These are phyloP conservation scores for Vultur gryphus DNA, from an alignment of 2,797 vertebrate genomes.

Conservation along the genomic window DNA sequence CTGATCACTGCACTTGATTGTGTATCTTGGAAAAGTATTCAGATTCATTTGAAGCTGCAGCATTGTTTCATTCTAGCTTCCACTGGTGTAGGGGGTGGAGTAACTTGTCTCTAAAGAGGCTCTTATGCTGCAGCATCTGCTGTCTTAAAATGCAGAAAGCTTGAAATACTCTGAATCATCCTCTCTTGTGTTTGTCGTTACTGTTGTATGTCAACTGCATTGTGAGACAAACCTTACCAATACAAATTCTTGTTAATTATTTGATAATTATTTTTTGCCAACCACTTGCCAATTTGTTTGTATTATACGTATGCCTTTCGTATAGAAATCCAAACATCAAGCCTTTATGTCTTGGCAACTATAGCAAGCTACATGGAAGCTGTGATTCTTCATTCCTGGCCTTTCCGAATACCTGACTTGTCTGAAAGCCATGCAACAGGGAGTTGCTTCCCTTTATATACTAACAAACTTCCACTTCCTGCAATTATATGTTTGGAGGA, in stretches of 20 bases:
- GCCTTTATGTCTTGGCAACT: neutral
- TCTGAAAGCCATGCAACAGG: neutral
- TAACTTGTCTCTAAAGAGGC: neutral
- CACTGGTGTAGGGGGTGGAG: neutral
- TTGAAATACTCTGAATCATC: neutral
- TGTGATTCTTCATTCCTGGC: neutral
- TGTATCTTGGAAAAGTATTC: neutral
- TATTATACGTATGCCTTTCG: fast-evolving
- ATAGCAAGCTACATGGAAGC: neutral
- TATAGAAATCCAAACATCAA: neutral
- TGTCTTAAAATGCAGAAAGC: neutral
- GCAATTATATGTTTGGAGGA: neutral
- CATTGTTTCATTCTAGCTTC: neutral
- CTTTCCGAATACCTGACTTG: neutral
- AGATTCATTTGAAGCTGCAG: neutral
- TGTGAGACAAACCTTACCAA: neutral
- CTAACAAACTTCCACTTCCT: neutral
- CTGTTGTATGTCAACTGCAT: neutral
- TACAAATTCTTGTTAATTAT: neutral
- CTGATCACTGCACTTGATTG: neutral
- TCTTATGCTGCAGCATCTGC: neutral
- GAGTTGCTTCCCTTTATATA: neutral
- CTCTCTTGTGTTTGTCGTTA: neutral
- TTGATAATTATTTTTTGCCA: neutral
- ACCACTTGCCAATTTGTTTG: neutral